Base-by-base conservation (phyloP, 2,113 vertebrate species). In the Tragelaphus scriptus region DNA sequence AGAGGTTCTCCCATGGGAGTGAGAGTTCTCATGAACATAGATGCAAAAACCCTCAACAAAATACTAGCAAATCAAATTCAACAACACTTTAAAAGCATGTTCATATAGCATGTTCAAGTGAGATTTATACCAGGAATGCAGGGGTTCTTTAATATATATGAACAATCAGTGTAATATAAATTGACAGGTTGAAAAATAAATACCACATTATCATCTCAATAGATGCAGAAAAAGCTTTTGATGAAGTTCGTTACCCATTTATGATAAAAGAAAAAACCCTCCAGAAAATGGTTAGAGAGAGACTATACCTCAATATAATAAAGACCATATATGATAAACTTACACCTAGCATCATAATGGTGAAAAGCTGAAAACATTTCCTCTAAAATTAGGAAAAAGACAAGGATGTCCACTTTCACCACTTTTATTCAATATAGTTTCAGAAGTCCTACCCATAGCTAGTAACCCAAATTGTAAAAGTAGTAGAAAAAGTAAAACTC, bases 171-270 rank as follows among this genome's bases (percentile, higher is more conserved):
- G 40, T 79, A 14, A 47, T 79, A n/a, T 15, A 79, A 79, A 6
- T 47, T 44, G n/a, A 47, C 40, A 77, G 28, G 5, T 8, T 47
- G 6, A 79, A 79, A 7, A 79, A 47, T 28, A 79, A 79, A 79
- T 28, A 47, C 7, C 25, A 8, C 6, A 28, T 16, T 12, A 79
- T 47, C 44, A 47, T 15, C 13, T 79, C 40, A 79, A 79, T 16
- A 47, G 25, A 79, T 16, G 25, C 14, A 79, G 40, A 47, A 79
- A 79, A 79, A 47, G 40, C 40, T 16, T 79, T 25, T 79, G 75
- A 47, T 0, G 3, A 47, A 79, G 13, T 28, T 79, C 0, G 2
- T 47, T 44, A 47, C 13, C 7, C 3, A 79, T 79, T 47, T 79
- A 28, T 47, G 12, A 47, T 77, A 71, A 56, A 28, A 12, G 44